phyloP scores from a whole-genome alignment of 2,797 vertebrate species.

The Rhinogobio ventralis region DNA sequence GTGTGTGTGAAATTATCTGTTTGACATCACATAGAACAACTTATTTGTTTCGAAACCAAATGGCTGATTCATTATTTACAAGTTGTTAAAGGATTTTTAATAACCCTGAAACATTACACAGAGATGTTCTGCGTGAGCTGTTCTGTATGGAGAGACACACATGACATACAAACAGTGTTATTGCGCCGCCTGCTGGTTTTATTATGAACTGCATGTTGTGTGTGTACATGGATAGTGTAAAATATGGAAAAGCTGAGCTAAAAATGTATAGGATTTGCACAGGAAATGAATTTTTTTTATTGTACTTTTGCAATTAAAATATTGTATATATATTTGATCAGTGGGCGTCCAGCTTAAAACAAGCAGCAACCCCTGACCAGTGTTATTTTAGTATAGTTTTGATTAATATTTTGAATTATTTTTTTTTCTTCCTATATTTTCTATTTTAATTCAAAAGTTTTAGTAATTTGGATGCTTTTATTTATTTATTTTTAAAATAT shows the following conservation, averaged over 20 bases:
- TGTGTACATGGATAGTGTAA: neutral
- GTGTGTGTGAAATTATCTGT: neutral
- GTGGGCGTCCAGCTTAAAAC: neutral
- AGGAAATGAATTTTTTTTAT: neutral
- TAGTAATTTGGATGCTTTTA: neutral
- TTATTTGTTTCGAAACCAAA: neutral
- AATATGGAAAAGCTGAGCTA: neutral
- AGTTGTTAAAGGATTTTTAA: neutral
- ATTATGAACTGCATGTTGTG: neutral
- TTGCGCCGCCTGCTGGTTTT: constrained; percentile 30
- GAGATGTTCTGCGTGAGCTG: neutral
- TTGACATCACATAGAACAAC: neutral
- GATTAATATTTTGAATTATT: neutral
- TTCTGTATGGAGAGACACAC: neutral
- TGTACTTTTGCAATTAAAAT: neutral
- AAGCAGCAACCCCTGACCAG: no score
- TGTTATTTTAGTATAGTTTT: no score
- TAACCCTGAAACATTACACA: neutral
- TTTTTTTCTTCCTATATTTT: neutral
- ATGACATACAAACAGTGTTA: neutral
- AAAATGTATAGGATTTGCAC: neutral
- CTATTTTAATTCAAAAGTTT: neutral
- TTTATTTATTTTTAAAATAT: no score
- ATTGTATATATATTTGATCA: neutral
- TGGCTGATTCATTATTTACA: neutral